Conservation (phyloP, 2,888 invertebrate genomes). For the Amblyjoppa fuscipennis region DNA sequence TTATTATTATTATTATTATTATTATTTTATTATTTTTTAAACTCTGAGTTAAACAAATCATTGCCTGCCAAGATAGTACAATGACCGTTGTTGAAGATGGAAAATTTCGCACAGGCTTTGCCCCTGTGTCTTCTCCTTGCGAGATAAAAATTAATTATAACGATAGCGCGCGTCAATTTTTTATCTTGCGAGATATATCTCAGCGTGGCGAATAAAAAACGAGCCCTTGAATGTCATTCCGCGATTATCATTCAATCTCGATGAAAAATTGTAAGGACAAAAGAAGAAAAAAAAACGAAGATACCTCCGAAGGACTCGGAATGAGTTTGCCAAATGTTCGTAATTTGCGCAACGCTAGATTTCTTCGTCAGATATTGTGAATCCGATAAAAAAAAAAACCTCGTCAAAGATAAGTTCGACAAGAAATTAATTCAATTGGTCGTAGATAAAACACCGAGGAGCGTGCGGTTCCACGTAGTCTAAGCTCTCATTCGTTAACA, state of each 20-base stretch:
- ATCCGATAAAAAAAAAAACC: neutral
- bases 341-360: neutral
- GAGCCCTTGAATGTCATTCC: neutral
- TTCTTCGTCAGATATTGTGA: neutral
- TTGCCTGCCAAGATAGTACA: slow-evolving; percentile 1
- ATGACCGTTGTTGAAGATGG: slow-evolving; percentile 25
- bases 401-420: neutral
- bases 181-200: neutral
- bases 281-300: slow-evolving; percentile 2
- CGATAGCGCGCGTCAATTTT: slow-evolving; percentile 3
- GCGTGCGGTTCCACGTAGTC: slow-evolving; percentile 42
- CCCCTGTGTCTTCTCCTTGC: neutral
- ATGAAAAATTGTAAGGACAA: too few relatives aligned
- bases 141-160: slow-evolving; percentile 8
- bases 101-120: slow-evolving; percentile 26
- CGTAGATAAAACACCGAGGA: neutral
- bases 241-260: slow-evolving; percentile 4
- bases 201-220: neutral
- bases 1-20: neutral
- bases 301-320: neutral
- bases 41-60: slow-evolving; percentile 21
- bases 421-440: slow-evolving; percentile 4
- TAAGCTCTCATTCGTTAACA: slow-evolving; percentile 4
- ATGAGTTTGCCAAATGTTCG: neutral
- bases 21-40: neutral